Percentiles rank a stretch among this genome's conserved stretches.
phyloP scores from a whole-genome alignment of 92 coral and sea anemone species.

The Anthopleura xanthogrammica region DNA sequence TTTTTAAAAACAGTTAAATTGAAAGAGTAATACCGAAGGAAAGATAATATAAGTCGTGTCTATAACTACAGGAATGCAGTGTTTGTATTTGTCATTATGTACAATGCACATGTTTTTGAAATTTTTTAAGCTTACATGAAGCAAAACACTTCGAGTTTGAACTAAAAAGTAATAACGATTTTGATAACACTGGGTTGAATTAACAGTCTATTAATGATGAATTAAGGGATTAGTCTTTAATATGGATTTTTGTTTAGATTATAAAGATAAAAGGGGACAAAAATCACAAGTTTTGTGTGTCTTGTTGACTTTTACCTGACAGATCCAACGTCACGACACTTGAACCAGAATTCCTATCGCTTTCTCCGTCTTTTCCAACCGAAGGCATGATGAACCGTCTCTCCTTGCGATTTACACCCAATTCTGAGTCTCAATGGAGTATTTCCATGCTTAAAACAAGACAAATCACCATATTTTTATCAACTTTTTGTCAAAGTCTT shows the following conservation, averaged over 20 bases:
- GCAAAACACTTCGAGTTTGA: background rate
- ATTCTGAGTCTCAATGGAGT: background rate
- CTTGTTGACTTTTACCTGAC: slow-evolving; percentile 38
- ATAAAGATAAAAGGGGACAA: background rate
- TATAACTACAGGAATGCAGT: background rate
- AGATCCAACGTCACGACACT: slow-evolving; percentile 33
- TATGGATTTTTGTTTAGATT: background rate
- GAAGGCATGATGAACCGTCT: slow-evolving; percentile 18
- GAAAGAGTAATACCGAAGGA: no score
- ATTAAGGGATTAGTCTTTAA: background rate
- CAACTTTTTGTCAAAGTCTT: slow-evolving; percentile 3
- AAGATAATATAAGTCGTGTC: background rate
- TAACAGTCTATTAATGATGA: background rate
- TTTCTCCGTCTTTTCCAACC: slow-evolving; percentile 15
- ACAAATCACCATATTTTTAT: slow-evolving; percentile 2
- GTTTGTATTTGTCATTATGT: background rate
- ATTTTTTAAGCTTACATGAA: background rate
- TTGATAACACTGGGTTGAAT: background rate
- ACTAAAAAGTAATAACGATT: background rate
- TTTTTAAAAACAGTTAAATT: no score
- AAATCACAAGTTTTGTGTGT: background rate
- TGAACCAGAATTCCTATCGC: slow-evolving; percentile 18
- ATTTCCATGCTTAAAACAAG: background rate
- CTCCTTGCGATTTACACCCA: background rate
- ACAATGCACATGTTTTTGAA: background rate